Percentiles rank a stretch among this genome's conserved stretches.
Evolutionary conservation across 2,797 vertebrate genomes (phyloP).

Genomic region (Synaphobranchus kaupii): DNA sequence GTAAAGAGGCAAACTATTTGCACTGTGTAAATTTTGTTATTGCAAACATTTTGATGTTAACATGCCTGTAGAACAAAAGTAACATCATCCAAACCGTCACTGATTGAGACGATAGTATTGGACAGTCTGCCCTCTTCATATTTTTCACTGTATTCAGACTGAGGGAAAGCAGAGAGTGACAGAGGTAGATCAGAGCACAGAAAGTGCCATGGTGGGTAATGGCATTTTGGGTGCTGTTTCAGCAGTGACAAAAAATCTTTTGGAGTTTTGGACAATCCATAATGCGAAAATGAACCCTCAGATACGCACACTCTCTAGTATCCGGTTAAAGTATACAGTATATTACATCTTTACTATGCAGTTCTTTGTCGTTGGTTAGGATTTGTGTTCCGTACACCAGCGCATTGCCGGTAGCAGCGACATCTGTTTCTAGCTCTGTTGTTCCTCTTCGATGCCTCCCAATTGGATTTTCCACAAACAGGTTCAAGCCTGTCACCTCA

Average conservation of each 20-base stretch:
- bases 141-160: neutral
- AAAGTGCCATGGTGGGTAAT: too few relatives aligned
- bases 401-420: conserved; percentile 81
- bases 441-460: conserved; percentile 99
- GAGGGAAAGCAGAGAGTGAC: neutral
- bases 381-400: conserved; percentile 70
- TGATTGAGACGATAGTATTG: neutral
- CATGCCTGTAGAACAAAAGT: conserved; percentile 26
- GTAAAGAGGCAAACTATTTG: neutral
- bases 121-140: neutral
- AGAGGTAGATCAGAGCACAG: neutral
- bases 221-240: too few relatives aligned
- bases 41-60: conserved; percentile 41
- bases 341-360: conserved; percentile 16
- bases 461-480: conserved; percentile 98
- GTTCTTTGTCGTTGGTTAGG: conserved; percentile 53
- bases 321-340: neutral
- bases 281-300: neutral
- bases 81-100: neutral
- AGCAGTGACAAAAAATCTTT: too few relatives aligned
- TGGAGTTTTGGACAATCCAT: neutral
- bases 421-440: conserved; percentile 94
- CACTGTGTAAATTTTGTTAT: neutral
- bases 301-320: neutral
- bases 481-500: conserved; percentile 96